Conservation (phyloP, 1,140 invertebrate genomes). For the Musca vetustissima region DNA sequence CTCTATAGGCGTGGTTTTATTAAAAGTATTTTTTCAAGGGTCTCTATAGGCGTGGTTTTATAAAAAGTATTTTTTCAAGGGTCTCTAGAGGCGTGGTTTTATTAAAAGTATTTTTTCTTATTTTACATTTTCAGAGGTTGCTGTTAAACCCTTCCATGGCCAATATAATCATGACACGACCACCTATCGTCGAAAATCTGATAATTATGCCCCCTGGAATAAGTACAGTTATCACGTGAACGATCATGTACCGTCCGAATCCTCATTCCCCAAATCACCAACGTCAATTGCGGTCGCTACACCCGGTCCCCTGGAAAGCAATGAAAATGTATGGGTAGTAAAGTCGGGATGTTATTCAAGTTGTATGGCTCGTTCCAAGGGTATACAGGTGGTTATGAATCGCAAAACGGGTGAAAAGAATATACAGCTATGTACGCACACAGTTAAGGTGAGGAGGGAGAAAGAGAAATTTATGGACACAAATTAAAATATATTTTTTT, state of each 20-base stretch:
- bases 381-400: conserved; percentile 49
- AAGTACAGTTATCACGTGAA: conserved; percentile 32
- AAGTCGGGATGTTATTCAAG: conserved; percentile 53
- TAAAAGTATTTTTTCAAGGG: no score
- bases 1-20: no score
- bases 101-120: not conserved
- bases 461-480: no score
- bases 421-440: conserved; percentile 55
- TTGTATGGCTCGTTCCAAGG: conserved; percentile 49
- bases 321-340: conserved; percentile 43
- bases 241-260: conserved; percentile 14
- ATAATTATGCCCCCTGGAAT: conserved; percentile 30
- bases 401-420: conserved; percentile 44
- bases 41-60: no score
- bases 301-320: conserved; percentile 33
- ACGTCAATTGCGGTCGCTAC: conserved; percentile 23
- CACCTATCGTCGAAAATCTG: conserved; percentile 36
- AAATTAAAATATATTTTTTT: not conserved
- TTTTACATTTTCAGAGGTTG: conserved; percentile 36
- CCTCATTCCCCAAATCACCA: conserved; percentile 13
- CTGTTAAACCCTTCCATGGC: conserved; percentile 35
- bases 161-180: conserved; percentile 28
- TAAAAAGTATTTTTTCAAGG: no score
- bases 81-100: no score
- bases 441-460: conserved; percentile 37